Evolutionary conservation across 2,113 vertebrate species (phyloP).

Genomic region (Notothenia rossii): DNA sequence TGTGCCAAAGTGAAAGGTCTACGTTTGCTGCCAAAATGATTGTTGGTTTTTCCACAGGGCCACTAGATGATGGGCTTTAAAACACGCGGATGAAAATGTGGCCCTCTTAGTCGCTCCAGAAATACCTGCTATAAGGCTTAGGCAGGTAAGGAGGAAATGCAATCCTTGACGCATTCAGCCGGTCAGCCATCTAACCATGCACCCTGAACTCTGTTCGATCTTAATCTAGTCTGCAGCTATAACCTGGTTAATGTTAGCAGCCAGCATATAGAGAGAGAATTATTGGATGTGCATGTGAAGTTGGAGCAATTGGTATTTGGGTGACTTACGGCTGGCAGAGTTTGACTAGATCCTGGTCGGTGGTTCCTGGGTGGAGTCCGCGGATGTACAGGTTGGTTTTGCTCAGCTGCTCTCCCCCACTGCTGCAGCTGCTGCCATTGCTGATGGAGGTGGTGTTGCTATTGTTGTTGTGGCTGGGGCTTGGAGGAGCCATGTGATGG

Average conservation of each 20-base stretch:
- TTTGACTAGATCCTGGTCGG: constrained; percentile 95
- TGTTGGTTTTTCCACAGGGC: constrained; percentile 71
- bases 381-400: constrained; percentile 97
- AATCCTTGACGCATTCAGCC: constrained; percentile 14
- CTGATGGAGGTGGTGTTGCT: constrained; percentile 67
- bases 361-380: constrained; percentile 92
- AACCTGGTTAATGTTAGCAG: constrained; percentile 2
- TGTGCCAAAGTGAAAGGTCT: constrained; percentile 64
- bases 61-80: constrained; percentile 36
- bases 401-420: constrained; percentile 89
- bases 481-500: constrained; percentile 92
- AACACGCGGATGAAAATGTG: constrained; percentile 16
- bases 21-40: constrained; percentile 59
- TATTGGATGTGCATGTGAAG: constrained; percentile 37
- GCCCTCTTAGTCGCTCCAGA: background rate
- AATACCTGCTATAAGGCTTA: constrained; percentile 30
- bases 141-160: constrained; percentile 10
- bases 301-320: constrained; percentile 28
- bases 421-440: constrained; percentile 79
- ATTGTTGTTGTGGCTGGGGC: constrained; percentile 84
- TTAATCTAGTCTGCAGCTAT: constrained; percentile 35
- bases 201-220: constrained; percentile 20
- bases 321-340: constrained; percentile 93
- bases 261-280: constrained; percentile 36
- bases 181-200: background rate